A percentile compares a stretch with the other conserved stretches of the same genome.
Evolutionary conservation across 2,888 invertebrate species (phyloP).

Genomic region (Caenorhabditis drosophilae): DNA sequence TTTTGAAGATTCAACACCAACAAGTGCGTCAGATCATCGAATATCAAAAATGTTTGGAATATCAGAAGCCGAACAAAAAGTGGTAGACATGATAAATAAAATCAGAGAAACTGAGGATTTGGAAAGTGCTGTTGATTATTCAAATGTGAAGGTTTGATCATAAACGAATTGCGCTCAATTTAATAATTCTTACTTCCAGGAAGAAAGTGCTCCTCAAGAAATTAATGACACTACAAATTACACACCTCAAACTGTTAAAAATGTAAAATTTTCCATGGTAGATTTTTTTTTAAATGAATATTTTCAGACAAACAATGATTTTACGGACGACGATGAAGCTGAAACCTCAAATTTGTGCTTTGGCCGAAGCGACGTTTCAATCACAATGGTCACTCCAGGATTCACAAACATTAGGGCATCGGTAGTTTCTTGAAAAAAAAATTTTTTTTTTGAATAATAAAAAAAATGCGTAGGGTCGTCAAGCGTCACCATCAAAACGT

Average conservation of each 20-base stretch:
- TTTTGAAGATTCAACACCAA: constrained; percentile 34
- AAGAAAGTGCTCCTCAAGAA: too few relatives aligned
- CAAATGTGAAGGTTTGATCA: constrained; percentile 10
- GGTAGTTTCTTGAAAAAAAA: constrained; percentile 3
- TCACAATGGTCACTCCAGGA: constrained; percentile 37
- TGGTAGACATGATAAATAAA: constrained; percentile 47
- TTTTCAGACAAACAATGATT: too few relatives aligned
- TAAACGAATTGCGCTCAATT: too few relatives aligned
- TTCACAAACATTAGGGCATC: constrained; percentile 24
- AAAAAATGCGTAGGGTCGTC: not conserved
- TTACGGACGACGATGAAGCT: constrained; percentile 20
- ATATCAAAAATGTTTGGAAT: constrained; percentile 48
- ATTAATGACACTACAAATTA: constrained; percentile 7
- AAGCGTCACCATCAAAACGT: constrained; percentile 33
- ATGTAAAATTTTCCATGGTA: too few relatives aligned
- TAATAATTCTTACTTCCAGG: too few relatives aligned
- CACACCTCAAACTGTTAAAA: too few relatives aligned
- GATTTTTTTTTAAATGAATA: too few relatives aligned
- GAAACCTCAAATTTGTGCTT: constrained; percentile 30
- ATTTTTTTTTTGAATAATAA: constrained; percentile 3
- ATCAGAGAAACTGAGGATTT: constrained; percentile 38
- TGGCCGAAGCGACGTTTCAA: constrained; percentile 21
- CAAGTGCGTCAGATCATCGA: constrained; percentile 47
- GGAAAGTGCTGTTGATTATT: constrained; percentile 44
- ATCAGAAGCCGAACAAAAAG: constrained; percentile 45